Evolutionary conservation across 1,140 invertebrate species (phyloP), one percentile per base, ranked within the genome.

Genomic region (Brachionus angularis): DNA sequence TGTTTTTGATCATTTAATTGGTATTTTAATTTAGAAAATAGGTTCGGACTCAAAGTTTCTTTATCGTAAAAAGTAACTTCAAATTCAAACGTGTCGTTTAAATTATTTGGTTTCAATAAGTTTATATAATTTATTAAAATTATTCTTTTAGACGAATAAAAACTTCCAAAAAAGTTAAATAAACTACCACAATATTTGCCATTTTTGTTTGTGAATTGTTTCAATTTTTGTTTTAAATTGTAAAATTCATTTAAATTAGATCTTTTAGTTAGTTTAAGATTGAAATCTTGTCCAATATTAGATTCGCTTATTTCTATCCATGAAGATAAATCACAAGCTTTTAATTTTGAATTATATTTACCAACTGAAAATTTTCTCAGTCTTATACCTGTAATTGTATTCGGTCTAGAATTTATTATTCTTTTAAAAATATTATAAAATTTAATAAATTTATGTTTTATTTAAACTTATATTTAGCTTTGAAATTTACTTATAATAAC

Each of bases 21-120:
- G 16, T 27, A 67, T 46, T 67, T 67, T 47, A 47, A 18, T 27
- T 67, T 67, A 8, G 62, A 67, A 67, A 47, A 67, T 8, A 67
- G 47, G 29, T 47, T 25, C 5, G 62, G 62, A 25, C 47, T 42
- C 1, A 67, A 23, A 16, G 62, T 47, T 14, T 67, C 47, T 50
- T 67, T 67, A 8, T 5, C 14, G 12, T 29, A 67, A 2, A 67
- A 67, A 1, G 23, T 47, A 25, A 67, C 29, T 7, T 67, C 62
- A 1, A 67, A 46, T 31, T 67, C 62, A 36, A 36, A 67, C 12
- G 62, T 33, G 33, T 58, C 53, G 12, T 8, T 53, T 8, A n/a
- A 3, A 46, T 27, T 34, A 14, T 67, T 46, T 42, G 39, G 10
- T 42, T 18, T 50, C 23, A 27, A 29, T 18, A 18, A 47, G 33